Conservation (phyloP, 1,140 invertebrate species). For the Holotrichia oblita region DNA sequence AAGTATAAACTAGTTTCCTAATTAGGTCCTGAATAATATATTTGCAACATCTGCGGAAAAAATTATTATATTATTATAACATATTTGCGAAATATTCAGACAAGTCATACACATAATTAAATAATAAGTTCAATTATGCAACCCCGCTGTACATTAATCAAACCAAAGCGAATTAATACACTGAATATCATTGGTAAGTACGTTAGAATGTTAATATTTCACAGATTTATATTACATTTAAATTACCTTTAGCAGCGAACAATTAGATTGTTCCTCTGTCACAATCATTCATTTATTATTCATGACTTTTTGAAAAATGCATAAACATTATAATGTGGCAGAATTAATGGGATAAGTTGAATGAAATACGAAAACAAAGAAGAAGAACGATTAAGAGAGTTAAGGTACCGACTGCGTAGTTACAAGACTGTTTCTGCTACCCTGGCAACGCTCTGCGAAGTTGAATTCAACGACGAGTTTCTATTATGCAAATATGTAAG, state of each 20-base stretch:
- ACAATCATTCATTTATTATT: conserved; percentile 16
- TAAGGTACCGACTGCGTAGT: not conserved
- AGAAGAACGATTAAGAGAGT: conserved; percentile 25
- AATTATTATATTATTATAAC: too few species aligned
- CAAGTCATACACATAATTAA: too few species aligned
- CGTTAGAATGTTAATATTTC: too few species aligned
- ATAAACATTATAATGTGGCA: conserved; percentile 37
- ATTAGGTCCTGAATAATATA: too few species aligned
- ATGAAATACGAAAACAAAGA: conserved; percentile 38
- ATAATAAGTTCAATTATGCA: too few species aligned
- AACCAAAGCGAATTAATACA: too few species aligned
- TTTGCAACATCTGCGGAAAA: too few species aligned
- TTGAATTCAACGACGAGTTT: conserved; percentile 26
- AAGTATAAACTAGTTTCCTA: too few species aligned
- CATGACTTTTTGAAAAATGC: conserved; percentile 33
- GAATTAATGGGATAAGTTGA: conserved; percentile 36
- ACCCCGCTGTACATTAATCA: too few species aligned
- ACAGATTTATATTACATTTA: not conserved
- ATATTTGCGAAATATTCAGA: too few species aligned
- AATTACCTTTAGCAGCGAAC: not conserved
- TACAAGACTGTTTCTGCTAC: not conserved
- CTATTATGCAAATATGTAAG: conserved; percentile 40
- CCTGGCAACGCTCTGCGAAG: conserved; percentile 8
- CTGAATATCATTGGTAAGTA: too few species aligned
- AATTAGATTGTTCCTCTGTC: conserved; percentile 5